phyloP scores from a whole-genome alignment of 2,797 vertebrate species.

The Enteromius mattozi region DNA sequence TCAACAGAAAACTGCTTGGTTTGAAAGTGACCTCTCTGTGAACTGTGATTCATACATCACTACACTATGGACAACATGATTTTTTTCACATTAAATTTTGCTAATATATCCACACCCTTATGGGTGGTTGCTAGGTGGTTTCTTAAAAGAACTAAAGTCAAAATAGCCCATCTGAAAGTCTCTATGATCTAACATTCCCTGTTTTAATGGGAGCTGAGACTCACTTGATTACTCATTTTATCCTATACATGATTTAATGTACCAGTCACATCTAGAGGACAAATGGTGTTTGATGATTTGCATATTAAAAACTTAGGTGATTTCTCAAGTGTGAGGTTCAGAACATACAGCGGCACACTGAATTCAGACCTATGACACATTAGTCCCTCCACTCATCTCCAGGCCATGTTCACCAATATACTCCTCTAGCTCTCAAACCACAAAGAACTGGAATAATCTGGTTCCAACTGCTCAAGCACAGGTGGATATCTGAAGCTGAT shows the following conservation, averaged over 20 bases:
- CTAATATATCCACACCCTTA: background rate
- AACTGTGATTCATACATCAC: background rate
- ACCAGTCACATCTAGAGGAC: background rate
- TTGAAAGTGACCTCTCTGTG: background rate
- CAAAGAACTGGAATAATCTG: constrained; percentile 65
- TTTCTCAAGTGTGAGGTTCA: background rate
- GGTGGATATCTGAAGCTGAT: constrained; percentile 49
- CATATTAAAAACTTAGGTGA: background rate
- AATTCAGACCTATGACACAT: constrained; percentile 38
- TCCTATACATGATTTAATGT: background rate
- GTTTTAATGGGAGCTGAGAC: too few relatives aligned
- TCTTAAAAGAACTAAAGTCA: background rate
- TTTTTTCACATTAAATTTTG: background rate
- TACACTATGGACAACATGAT: background rate
- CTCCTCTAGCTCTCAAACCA: constrained; percentile 50
- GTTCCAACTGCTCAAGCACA: constrained; percentile 63
- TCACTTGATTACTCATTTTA: background rate
- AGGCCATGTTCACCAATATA: constrained; percentile 55
- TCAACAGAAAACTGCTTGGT: background rate
- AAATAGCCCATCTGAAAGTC: background rate
- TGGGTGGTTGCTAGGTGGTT: background rate
- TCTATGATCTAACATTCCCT: background rate
- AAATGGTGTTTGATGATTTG: background rate
- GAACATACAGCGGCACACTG: constrained; percentile 4
- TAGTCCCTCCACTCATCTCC: constrained; percentile 1